Evolutionary conservation across 2,888 invertebrate species (phyloP).

Genomic region (Polydesmus complanatus): DNA sequence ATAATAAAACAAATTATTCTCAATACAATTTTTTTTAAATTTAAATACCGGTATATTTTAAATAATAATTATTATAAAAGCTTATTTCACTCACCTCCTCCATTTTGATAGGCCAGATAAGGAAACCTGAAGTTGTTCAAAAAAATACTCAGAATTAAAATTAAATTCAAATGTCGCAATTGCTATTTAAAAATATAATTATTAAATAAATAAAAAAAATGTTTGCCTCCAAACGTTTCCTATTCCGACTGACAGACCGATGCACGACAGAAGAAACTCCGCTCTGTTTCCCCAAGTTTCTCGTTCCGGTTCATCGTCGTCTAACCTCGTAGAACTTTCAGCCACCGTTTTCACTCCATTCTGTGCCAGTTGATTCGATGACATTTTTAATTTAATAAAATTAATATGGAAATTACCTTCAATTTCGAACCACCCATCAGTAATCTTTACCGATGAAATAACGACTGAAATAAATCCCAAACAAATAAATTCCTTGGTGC

Average conservation of each 20-base stretch:
- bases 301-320: background rate
- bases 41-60: background rate
- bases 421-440: too few relatives aligned
- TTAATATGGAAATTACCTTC: too few relatives aligned
- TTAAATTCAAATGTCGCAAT: too few relatives aligned
- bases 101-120: slow-evolving; percentile 15
- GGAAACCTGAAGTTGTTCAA: slow-evolving; percentile 14
- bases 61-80: background rate
- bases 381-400: too few relatives aligned
- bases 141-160: background rate
- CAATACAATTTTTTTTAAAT: too few relatives aligned
- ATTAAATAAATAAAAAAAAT: background rate
- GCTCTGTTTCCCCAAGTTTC: slow-evolving; percentile 32
- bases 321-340: background rate
- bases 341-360: background rate
- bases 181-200: too few relatives aligned
- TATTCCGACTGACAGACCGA: slow-evolving; percentile 28
- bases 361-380: too few relatives aligned
- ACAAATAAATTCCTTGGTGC: too few relatives aligned
- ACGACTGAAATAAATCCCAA: too few relatives aligned
- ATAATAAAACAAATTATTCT: too few relatives aligned
- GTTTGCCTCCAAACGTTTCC: slow-evolving; percentile 18
- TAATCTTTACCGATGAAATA: too few relatives aligned
- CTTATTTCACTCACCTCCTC: slow-evolving; percentile 9
- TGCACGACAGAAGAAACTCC: slow-evolving; percentile 29